Evolutionary conservation across 2,113 vertebrate species (phyloP), one percentile per base, ranked within the genome.

Genomic region (Ploceus nigricollis): DNA sequence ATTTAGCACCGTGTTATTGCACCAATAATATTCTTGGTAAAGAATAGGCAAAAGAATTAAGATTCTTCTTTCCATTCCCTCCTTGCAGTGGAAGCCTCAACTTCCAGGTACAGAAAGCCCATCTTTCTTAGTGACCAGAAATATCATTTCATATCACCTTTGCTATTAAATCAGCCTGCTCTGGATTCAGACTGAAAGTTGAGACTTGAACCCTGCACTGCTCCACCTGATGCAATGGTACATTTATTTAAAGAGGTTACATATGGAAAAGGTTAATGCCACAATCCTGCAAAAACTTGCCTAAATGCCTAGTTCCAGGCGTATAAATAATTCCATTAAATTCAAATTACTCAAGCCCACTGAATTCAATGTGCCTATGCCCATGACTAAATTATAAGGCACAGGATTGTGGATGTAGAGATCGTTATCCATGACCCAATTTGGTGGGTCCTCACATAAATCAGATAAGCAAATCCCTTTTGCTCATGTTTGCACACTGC

Each of bases 401-500:
- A 73, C 15, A 25, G 72, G 88, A 79, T 39, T 87, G 60, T 65
- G 72, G 53, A 78, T 81, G 40, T 79, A 89, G 61, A 92, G 80
- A 90, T 90, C 39, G 3, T 87, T 94, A 92, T 93, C 92, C 86
- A 82, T 70, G 61, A 94, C 80, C 65, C 86, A 87, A 23, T 96
- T 93, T 79, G 72, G 72, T 87, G 65, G 80, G n/a, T 78, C 65
- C 66, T 76, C 86, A 82, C 48, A 83, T 81, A 84, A 92, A 92
- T 96, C 90, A 93, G 96, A 92, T 84, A 90, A 94, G 86, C 48
- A 96, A 96, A 96, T 89, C 80, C 90, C 69, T 92, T 93, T 79
- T 89, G 65, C 76, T 90, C 73, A 13, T 81, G 40, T 87, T 83
- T 93, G 65, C 87, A 78, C 72, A 79, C 57, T 35, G 44, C 57